Percentiles rank a stretch among this genome's conserved stretches.
These are phyloP conservation scores for Danio aesculapii DNA, from an alignment of 2,797 vertebrate species.

Conservation along the genomic window DNA sequence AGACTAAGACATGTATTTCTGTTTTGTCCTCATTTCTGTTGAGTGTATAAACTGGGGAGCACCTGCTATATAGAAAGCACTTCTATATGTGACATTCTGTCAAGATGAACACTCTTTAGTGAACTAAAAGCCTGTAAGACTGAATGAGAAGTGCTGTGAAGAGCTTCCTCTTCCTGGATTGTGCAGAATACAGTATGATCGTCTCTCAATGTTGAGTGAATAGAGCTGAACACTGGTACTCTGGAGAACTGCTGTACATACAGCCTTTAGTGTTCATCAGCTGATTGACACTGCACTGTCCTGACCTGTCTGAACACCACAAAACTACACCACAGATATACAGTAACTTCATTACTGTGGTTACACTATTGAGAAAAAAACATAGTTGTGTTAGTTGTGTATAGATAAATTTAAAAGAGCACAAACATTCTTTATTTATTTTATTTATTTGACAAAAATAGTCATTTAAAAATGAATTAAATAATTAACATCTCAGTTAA, in stretches of 20 bases:
- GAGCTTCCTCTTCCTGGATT: conserved; percentile 1
- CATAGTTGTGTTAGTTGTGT: too few relatives aligned
- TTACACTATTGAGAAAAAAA: too few relatives aligned
- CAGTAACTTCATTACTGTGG: background rate
- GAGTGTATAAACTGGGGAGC: background rate
- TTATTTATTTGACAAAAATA: too few relatives aligned
- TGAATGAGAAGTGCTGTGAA: conserved; percentile 10
- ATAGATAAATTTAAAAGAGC: too few relatives aligned
- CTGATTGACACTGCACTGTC: background rate
- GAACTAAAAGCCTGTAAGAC: conserved; percentile 1
- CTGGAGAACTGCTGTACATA: conserved; percentile 12
- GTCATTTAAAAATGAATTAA: too few relatives aligned
- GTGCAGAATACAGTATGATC: background rate
- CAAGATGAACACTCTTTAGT: background rate
- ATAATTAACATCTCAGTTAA: too few relatives aligned
- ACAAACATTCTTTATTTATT: too few relatives aligned
- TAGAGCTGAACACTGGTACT: conserved; percentile 16
- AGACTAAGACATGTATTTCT: background rate
- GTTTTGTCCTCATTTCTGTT: background rate
- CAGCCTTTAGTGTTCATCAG: background rate
- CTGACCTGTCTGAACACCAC: background rate
- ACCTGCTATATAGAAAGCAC: background rate
- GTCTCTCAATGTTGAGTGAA: background rate
- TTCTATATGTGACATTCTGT: background rate
- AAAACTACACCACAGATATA: background rate